Base-by-base conservation (phyloP, 2,888 invertebrate genomes). In the Loripinus fragilis region DNA sequence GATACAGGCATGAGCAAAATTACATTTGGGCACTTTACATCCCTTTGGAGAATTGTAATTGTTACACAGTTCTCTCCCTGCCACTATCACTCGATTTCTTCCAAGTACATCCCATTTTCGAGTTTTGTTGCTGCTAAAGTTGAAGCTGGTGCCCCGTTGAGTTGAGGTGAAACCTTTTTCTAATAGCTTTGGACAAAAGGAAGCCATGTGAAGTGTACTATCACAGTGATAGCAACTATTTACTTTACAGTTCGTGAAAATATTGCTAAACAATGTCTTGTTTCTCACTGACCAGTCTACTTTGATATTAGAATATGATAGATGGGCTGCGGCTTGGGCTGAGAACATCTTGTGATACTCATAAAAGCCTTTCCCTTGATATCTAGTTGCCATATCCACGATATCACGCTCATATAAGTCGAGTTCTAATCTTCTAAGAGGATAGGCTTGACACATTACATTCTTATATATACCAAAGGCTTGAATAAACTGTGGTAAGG, bases 381-480 rank as follows among this genome's bases (percentile, higher is more conserved):
- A 79, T 41, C 65, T 38, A 0, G 74, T 48, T n/a, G 72, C 78
- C 78, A 79, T 79, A 28, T 75, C 69, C n/a, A 72, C 60, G 2
- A 79, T 75, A 20, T 72, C 78, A 17, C 72, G 23, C 45, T 75
- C 79, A 42, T 78, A 78, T 17, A 74, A 35, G 50, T 78, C 74
- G 15, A 74, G 28, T 64, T 78, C 74, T 12, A 17, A 60, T 8
- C 74, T 42, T 23, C 74, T 30, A 1, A 35, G 17, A 10, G 72
- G 71, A 41, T 52, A 52, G 10, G 60, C 72, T 28, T 45, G 17
- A 55, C 71, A 70, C 71, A 78, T 52, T 15, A 78, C 67, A 35
- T 48, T 74, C 55, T 78, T 78, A 15, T 74, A 78, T 30, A 71
- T 71, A 3, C 71, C 78, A 60, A 78, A 78, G 15, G 78, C 74